A percentile compares a stretch with the other conserved stretches of the same genome.
These are phyloP conservation scores for Archivesica marissinica DNA, from an alignment of 1,140 invertebrate species.

Conservation along the genomic window DNA sequence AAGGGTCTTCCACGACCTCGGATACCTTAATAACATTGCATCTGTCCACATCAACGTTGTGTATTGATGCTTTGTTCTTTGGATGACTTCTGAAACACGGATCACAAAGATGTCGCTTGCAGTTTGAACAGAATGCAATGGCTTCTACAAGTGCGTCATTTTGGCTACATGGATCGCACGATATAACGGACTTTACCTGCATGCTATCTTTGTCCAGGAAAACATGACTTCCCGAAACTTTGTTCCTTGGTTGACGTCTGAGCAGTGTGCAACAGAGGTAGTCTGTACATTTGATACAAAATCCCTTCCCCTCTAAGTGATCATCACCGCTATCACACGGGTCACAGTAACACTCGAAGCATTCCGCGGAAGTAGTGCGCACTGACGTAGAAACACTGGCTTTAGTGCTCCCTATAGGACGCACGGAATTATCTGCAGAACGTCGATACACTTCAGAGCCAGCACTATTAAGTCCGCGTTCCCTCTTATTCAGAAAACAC, in stretches of 20 bases:
- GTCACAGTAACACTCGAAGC: background rate
- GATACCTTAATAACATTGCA: background rate
- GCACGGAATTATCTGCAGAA: too few relatives aligned
- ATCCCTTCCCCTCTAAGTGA: background rate
- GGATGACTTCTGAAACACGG: background rate
- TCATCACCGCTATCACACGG: background rate
- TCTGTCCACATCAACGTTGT: background rate
- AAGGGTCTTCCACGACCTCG: background rate
- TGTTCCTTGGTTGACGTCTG: background rate
- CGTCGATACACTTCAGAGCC: too few relatives aligned
- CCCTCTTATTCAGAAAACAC: too few relatives aligned
- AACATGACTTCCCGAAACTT: background rate
- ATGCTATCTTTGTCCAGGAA: background rate
- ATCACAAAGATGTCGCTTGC: background rate
- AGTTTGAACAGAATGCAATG: background rate
- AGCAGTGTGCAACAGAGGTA: background rate
- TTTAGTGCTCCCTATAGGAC: too few relatives aligned
- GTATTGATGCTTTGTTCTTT: background rate
- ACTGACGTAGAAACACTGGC: too few relatives aligned
- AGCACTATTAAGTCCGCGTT: too few relatives aligned
- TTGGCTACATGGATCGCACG: background rate
- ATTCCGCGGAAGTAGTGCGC: background rate
- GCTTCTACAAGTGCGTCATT: background rate
- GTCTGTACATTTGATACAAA: background rate
- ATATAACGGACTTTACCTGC: background rate